Conservation (phyloP, 2,113 vertebrate genomes). For the Sorex fumeus region DNA sequence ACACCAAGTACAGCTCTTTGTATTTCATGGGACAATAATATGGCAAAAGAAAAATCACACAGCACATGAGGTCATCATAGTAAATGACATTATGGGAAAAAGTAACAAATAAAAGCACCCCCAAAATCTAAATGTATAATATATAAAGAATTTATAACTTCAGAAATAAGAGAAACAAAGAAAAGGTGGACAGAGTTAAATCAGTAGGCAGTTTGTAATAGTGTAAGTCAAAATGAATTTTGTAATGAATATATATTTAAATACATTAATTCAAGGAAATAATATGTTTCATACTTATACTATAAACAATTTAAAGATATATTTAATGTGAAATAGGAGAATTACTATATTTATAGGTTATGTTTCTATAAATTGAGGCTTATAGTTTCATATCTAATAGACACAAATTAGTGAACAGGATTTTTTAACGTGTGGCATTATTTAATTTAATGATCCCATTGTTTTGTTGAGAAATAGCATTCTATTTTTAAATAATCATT, state of each 20-base stretch:
- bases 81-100: neutral
- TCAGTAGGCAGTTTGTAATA: neutral
- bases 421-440: neutral
- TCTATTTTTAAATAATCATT: too few relatives aligned
- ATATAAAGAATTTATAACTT: neutral
- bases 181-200: neutral
- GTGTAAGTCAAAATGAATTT: neutral
- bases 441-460: slow-evolving; percentile 15
- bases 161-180: neutral
- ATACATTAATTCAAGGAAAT: neutral
- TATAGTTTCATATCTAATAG: neutral
- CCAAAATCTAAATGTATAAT: neutral
- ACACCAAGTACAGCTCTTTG: neutral
- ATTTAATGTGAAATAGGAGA: neutral
- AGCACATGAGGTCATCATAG: neutral
- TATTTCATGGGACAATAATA: neutral
- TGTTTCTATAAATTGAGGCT: neutral
- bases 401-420: neutral
- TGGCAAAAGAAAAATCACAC: neutral
- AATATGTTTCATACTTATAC: neutral
- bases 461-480: slow-evolving; percentile 2
- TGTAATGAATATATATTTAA: slow-evolving; percentile 34
- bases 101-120: neutral
- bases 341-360: neutral
- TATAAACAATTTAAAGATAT: neutral